Evolutionary conservation across 2,113 vertebrate species (phyloP), one percentile per base, ranked within the genome.

Genomic region (Thamnaconus septentrionalis): DNA sequence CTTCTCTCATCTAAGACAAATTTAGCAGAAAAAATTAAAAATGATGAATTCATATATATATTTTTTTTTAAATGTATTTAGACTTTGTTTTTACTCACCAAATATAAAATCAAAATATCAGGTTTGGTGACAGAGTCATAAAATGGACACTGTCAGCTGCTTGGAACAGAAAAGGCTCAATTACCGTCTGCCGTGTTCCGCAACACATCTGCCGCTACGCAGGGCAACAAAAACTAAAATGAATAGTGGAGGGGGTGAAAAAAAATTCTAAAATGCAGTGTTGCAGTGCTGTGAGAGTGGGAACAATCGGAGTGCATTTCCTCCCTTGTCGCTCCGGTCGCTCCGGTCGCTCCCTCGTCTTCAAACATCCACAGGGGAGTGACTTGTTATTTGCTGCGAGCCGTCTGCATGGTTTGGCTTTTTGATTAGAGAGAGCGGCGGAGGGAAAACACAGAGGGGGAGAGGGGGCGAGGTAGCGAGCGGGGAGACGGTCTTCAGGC

Each of bases 351-450:
- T 64, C 78, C 69, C 69, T 87, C 88, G 85, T 88, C 85, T 88
- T 88, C 88, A 86, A 86, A 87, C 83, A 86, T 75, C 80, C 80
- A 69, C 59, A n/a, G 82, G 18, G 82, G 82, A 81, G 72, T 75
- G 84, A 87, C 84, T 88, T 87, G 86, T 90, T 90, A 87, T 88
- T 87, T 86, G 85, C 86, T 85, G 77, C 79, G 80, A 87, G 85
- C 85, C 84, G 86, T 86, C 86, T 84, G 85, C 79, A 61, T 75
- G 84, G 76, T 84, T 85, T 75, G 80, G 85, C 84, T 88, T 89
- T 88, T 88, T 89, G 84, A 88, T 88, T 87, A 89, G 86, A 85
- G 72, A 81, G 84, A 77, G 79, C 18, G 18, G 75, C 63, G 76
- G 75, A 84, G 71, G 74, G 76, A 81, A 31, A 62, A 71, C 82